These are phyloP conservation scores for Heliconius cydno DNA, from an alignment of 2,888 invertebrate species.

Conservation along the genomic window DNA sequence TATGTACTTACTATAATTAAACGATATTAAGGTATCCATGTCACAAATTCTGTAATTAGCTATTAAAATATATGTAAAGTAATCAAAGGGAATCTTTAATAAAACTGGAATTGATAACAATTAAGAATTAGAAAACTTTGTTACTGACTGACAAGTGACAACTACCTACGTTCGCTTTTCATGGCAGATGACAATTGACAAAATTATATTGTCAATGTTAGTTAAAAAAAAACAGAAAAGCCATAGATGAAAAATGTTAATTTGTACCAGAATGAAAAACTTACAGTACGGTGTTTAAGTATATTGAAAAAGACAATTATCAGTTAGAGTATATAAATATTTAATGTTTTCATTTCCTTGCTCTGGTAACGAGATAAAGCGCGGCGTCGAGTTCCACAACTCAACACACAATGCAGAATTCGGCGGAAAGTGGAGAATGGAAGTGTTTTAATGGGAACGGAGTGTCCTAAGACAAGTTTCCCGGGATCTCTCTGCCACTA, in stretches of 20 bases:
- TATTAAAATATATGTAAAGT: neutral
- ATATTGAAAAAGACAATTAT: no score
- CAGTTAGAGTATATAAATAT: no score
- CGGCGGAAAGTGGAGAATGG: no score
- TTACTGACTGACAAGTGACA: neutral
- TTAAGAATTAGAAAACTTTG: neutral
- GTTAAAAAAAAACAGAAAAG: neutral
- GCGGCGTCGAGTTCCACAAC: no score
- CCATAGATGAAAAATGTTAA: neutral
- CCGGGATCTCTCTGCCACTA: no score
- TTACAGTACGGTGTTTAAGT: no score
- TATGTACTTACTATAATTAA: slow-evolving; percentile 43
- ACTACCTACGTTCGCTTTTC: neutral
- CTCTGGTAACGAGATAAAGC: no score
- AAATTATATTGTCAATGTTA: neutral
- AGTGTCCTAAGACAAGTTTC: no score
- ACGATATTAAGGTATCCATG: slow-evolving; percentile 46
- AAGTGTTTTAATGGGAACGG: no score
- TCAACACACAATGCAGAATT: no score
- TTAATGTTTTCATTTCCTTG: no score
- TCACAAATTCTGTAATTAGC: neutral
- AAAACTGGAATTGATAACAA: neutral
- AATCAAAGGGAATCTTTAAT: neutral
- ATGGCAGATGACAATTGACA: neutral
- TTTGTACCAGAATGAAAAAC: neutral